Percentiles rank a stretch among this genome's conserved stretches.
These are phyloP conservation scores for Athrips mouffetella DNA, from an alignment of 2,888 invertebrate species.

Conservation along the genomic window DNA sequence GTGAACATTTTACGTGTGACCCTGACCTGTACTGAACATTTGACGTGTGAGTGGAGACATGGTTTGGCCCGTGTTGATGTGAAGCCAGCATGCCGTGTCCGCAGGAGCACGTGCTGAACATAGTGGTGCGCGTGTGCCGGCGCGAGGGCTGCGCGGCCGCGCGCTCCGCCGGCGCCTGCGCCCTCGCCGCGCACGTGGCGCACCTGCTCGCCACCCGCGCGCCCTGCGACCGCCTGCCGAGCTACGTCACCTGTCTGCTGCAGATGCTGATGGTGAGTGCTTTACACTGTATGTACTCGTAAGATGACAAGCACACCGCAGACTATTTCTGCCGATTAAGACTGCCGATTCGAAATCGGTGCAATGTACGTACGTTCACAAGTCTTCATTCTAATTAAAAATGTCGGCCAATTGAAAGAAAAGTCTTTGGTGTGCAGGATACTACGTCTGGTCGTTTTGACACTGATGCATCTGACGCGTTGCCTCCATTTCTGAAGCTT, in stretches of 20 bases:
- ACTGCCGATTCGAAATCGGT: too few species aligned
- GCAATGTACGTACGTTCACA: too few species aligned
- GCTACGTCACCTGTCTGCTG: conserved; percentile 66
- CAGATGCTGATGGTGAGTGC: conserved; percentile 68
- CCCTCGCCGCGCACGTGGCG: conserved; percentile 81
- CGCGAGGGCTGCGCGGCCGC: conserved; percentile 93
- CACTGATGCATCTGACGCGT: too few species aligned
- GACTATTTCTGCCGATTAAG: too few species aligned
- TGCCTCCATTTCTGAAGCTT: too few species aligned
- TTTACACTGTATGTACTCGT: conserved; percentile 6
- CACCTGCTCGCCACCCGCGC: conserved; percentile 55
- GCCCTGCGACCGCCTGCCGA: conserved; percentile 49
- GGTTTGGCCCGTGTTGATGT: not conserved
- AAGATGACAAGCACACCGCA: too few species aligned
- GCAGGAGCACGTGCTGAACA: conserved; percentile 91
- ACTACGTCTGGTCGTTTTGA: too few species aligned
- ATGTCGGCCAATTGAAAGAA: too few species aligned
- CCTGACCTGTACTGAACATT: not conserved
- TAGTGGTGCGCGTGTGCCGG: conserved; percentile 91
- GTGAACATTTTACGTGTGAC: not conserved
- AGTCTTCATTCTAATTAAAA: too few species aligned
- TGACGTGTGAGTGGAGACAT: not conserved
- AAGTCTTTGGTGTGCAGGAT: too few species aligned
- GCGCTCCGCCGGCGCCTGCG: conserved; percentile 92
- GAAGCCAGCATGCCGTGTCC: too few species aligned